Evolutionary conservation across 2,888 invertebrate genomes (phyloP).

Genomic region (Scelioninae gen. 1): DNA sequence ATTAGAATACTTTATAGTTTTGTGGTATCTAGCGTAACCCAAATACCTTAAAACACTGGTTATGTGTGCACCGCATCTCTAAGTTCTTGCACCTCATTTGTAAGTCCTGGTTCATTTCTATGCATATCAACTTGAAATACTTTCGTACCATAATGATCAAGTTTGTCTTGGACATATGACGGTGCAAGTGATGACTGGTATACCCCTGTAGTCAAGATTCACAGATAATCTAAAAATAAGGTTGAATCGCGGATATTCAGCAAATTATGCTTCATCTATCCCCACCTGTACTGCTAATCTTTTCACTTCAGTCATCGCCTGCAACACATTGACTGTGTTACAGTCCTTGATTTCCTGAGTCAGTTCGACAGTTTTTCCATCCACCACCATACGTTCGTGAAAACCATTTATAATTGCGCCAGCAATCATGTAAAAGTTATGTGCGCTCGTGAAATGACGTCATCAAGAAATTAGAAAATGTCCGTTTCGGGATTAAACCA

Average conservation of each 20-base stretch:
- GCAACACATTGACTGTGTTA: too few species aligned
- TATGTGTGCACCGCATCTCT: slow-evolving; percentile 44
- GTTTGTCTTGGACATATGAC: not conserved
- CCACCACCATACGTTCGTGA: too few species aligned
- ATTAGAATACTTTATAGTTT: slow-evolving; percentile 6
- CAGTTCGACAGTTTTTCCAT: too few species aligned
- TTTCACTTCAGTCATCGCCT: not conserved
- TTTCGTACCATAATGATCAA: not conserved
- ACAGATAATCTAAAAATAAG: not conserved
- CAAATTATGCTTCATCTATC: not conserved
- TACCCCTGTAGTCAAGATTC: not conserved
- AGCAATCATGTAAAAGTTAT: not conserved
- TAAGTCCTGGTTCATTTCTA: not conserved
- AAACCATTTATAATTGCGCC: not conserved
- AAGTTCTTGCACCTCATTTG: slow-evolving; percentile 35
- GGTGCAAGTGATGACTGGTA: not conserved
- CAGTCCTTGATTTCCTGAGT: too few species aligned
- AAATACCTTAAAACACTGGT: slow-evolving; percentile 44
- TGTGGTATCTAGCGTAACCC: slow-evolving; percentile 34
- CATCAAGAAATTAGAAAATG: not conserved
- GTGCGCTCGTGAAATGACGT: not conserved
- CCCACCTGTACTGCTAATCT: not conserved
- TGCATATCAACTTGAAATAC: not conserved
- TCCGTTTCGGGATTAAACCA: not conserved
- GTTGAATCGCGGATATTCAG: not conserved